Evolutionary conservation across 2,797 vertebrate genomes (phyloP), one percentile per base, ranked within the genome.

Genomic region (Esox lucius): DNA sequence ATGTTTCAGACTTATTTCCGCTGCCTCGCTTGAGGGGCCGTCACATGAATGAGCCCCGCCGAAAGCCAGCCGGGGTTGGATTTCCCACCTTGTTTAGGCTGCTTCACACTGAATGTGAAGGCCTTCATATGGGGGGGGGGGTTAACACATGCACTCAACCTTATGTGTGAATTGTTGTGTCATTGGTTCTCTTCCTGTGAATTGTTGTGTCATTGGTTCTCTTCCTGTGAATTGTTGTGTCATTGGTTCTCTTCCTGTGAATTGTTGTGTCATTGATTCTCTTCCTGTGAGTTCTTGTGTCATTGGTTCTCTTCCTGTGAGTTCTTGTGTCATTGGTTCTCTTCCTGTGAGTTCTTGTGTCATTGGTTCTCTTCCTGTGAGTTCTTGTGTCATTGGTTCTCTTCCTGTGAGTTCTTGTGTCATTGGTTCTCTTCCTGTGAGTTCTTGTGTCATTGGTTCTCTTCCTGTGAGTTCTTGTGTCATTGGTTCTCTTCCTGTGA

Each of bases 121-220:
- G 84, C 77, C 87, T 90, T 92, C 90, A 89, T 89, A 3, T 28
- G 28, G 28, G 28, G 3, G 28, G 28, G 28, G 28, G 28, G 31
- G 28, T 69, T 46, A 13, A 26, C 61, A 13, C 4, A 9, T 28
- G 31, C 39, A 67, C 28, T 31, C 28, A 9, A 7, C 39, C 9
- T 42, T 42, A 42, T 39, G 9, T 42, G 39, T 42, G 2, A 42
- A 42, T 42, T 0, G 39, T 31, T 28, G 28, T 31, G 28, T 31
- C 28, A 31, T 1, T 31, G 28, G 28, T 31, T 31, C 49, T 5
- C 13, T 69, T 49, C 59, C 70, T 68, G 19, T 24, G 68, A 35
- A 26, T 22, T 49, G 4, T 4, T 59, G 13, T 59, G 53, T 59
- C 53, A n/a, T n/a, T 31, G 28, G 28, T 31, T 31, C 49, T 5